Percentiles rank a stretch among this genome's conserved stretches.
phyloP scores from a whole-genome alignment of 2,797 vertebrate genomes.

The Lateolabrax maculatus region DNA sequence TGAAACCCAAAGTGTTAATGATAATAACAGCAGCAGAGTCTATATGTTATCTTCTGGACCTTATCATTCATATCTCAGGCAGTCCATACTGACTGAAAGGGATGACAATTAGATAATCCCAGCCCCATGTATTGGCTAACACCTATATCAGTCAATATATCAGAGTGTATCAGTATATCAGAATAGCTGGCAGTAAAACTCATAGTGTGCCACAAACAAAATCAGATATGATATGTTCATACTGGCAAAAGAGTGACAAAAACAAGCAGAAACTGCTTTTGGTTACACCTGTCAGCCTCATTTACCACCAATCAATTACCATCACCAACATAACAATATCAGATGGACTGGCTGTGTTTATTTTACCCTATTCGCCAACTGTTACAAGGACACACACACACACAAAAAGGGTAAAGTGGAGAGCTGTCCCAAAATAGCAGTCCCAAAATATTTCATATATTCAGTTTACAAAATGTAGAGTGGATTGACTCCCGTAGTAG shows the following conservation, averaged over 20 bases:
- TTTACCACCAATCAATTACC: not conserved
- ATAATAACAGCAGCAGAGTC: not conserved
- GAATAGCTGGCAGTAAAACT: not conserved
- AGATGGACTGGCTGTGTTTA: not conserved
- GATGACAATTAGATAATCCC: not conserved
- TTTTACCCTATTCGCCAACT: not conserved
- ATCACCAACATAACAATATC: not conserved
- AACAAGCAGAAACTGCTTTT: not conserved
- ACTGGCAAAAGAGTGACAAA: not conserved
- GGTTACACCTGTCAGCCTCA: not conserved
- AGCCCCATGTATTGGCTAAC: not conserved
- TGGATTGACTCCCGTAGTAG: too few relatives aligned
- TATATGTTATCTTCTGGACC: not conserved
- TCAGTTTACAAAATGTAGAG: too few relatives aligned
- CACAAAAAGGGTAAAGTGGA: too few relatives aligned
- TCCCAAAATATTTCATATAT: too few relatives aligned
- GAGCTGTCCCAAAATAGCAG: too few relatives aligned
- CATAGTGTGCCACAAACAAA: not conserved
- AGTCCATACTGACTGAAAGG: not conserved
- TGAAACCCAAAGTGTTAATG: not conserved
- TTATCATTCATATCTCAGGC: not conserved
- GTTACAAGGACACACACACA: too few relatives aligned
- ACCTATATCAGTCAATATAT: not conserved
- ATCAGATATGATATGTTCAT: not conserved
- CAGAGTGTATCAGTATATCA: too few relatives aligned